Percentiles rank a stretch among this genome's conserved stretches.
phyloP scores from a whole-genome alignment of 2,888 invertebrate genomes.

The Drosophila mercatorum region DNA sequence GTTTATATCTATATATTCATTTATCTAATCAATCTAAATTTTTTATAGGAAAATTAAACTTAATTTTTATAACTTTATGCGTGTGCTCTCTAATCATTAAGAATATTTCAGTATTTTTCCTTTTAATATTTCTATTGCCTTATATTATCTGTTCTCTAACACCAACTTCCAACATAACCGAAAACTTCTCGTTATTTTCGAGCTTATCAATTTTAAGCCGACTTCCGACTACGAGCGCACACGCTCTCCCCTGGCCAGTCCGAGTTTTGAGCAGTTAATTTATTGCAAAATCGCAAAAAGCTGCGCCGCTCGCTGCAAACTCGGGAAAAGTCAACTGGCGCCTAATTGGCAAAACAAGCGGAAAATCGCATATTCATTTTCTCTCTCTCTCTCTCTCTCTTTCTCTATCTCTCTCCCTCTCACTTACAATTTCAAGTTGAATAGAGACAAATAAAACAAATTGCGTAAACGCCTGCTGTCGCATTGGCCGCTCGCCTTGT shows the following conservation, averaged over 20 bases:
- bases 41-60: too few species aligned
- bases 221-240: slow-evolving; percentile 19
- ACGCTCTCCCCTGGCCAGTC: slow-evolving; percentile 5
- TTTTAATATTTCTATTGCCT: not conserved
- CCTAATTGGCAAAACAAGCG: slow-evolving; percentile 79
- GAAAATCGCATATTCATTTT: slow-evolving; percentile 71
- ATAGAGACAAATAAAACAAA: slow-evolving; percentile 58
- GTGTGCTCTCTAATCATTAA: too few species aligned
- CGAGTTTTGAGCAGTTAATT: slow-evolving; percentile 54
- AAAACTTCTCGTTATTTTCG: slow-evolving; percentile 28
- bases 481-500: slow-evolving; percentile 34
- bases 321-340: slow-evolving; percentile 71
- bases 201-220: slow-evolving; percentile 27
- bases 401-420: not conserved
- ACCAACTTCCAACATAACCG: not conserved
- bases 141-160: not conserved
- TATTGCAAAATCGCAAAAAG: slow-evolving; percentile 48
- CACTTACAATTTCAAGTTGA: not conserved
- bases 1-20: too few species aligned
- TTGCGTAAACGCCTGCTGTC: slow-evolving; percentile 63
- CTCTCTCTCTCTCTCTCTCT: not conserved
- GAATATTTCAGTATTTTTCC: not conserved
- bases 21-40: too few species aligned
- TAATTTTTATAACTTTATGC: too few species aligned
- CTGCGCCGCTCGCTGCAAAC: slow-evolving; percentile 33